These are phyloP conservation scores for Micromussa lordhowensis DNA, from an alignment of 92 coral and sea anemone species.

Conservation along the genomic window DNA sequence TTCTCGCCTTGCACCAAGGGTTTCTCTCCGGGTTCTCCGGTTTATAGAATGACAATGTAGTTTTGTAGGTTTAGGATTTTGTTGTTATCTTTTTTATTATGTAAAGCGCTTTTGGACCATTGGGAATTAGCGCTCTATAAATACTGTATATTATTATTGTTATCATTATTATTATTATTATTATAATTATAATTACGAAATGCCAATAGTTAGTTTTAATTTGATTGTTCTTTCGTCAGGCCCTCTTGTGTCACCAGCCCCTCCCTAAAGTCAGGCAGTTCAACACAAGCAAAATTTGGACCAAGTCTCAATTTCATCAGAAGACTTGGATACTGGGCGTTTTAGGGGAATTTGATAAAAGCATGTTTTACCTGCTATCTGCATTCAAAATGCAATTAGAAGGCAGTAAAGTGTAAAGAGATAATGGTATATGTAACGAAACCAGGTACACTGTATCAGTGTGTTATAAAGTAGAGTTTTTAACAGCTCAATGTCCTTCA, in stretches of 20 bases:
- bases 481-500: not conserved
- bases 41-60: no score
- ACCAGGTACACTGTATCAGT: slow-evolving; percentile 40
- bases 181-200: no score
- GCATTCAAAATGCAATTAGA: not conserved
- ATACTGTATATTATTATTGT: no score
- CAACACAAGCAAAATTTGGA: slow-evolving; percentile 6
- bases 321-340: slow-evolving; percentile 34
- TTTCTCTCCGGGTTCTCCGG: no score
- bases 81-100: no score
- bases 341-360: not conserved
- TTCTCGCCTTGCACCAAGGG: not conserved
- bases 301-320: not conserved
- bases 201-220: not conserved
- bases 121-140: no score
- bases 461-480: slow-evolving; percentile 30
- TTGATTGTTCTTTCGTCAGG: not conserved
- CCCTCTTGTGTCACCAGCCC: not conserved
- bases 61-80: no score
- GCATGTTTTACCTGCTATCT: slow-evolving; percentile 1
- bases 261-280: not conserved
- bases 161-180: no score
- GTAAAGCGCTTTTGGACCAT: no score
- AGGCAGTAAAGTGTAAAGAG: not conserved
- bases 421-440: not conserved